Base-by-base conservation (phyloP, 1,140 invertebrate genomes). In the Neelides sp. region DNA sequence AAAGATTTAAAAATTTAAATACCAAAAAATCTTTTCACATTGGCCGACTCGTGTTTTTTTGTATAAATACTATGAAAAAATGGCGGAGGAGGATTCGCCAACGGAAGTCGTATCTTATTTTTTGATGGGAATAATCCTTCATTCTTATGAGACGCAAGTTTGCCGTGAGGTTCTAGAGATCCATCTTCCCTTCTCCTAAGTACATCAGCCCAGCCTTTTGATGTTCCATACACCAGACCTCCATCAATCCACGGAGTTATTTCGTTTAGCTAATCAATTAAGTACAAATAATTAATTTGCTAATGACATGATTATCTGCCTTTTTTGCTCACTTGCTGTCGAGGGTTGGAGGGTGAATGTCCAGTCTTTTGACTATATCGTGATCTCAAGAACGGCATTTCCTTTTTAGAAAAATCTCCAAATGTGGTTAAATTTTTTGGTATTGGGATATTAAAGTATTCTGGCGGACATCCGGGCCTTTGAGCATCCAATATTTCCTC, bases 401-500 rank as follows among this genome's bases (percentile, higher is more conserved):
- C 55, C 2, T 62, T 68, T 32, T 70, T 66, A 1, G 55, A 51
- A 22, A 10, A 52, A 32, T 26, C 49, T 46, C 4, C n/a, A 53
- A 50, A 49, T 56, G 41, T 68, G 71, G 3, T 13, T 37, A 28
- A 72, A 26, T 60, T 49, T 35, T 65, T 27, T 12, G 74, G 72
- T 36, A 77, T 70, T 19, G 58, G n/a, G 43, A 77, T 71, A 50
- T 75, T 76, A 49, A 75, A 71, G 61, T 76, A 76, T 62, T 75
- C 71, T 0, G 73, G 73, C 13, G 74, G 74, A 64, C 73, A 76
- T n/a, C 68, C 69, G 15, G 71, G 61, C 52, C 69, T 63, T 60
- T 78, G 75, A 8, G 73, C 69, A 66, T 79, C 76, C 39, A 79
- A 61, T 48, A 79, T 74, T 66, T 79, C 76, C 62, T 79, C 76